Evolutionary conservation across 2,797 vertebrate genomes (phyloP), one percentile per base, ranked within the genome.

Genomic region (Sebastes taczanowskii): DNA sequence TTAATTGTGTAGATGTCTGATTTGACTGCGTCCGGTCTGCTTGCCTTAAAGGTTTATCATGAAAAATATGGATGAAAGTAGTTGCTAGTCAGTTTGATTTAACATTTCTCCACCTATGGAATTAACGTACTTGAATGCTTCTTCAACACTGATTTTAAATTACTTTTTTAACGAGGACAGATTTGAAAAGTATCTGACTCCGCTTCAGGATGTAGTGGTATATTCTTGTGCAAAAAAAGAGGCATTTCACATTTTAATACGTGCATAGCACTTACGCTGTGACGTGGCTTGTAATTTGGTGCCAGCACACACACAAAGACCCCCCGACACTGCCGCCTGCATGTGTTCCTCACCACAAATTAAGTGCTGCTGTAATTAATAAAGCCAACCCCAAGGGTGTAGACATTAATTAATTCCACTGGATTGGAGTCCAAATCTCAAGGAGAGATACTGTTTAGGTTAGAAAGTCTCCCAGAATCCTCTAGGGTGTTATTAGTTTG

Each of bases 301-400:
- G 67, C 61, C 22, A 18, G 25, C 77, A 67, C 49, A 35, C 56
- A 29, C 71, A 64, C 14, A 68, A 68, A 72, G 9, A 69, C 69
- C 78, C 74, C 80, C 74, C n/a, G 64, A 91, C 78, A 27, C 79
- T 58, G 74, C 81, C 16, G 68, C 85, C 77, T 72, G 76, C 74
- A 77, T 88, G 83, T 88, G 82, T 80, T 85, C 87, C 83, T 88
- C 75, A 84, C 86, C 81, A 91, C 88, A 93, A 89, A 93, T 94
- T 76, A 93, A 91, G 79, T 83, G 74, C 82, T 91, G 87, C 91
- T 93, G 89, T 95, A 92, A 93, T 95, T 95, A 95, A 95, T 94
- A 91, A 94, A 91, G 86, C 83, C 74, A 88, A 88, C 86, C 93
- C 89, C 88, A 82, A 88, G 91, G 90, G 89, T 80, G 83, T 25